Evolutionary conservation across 2,888 invertebrate species (phyloP).

Genomic region (Drosophila pegasa): DNA sequence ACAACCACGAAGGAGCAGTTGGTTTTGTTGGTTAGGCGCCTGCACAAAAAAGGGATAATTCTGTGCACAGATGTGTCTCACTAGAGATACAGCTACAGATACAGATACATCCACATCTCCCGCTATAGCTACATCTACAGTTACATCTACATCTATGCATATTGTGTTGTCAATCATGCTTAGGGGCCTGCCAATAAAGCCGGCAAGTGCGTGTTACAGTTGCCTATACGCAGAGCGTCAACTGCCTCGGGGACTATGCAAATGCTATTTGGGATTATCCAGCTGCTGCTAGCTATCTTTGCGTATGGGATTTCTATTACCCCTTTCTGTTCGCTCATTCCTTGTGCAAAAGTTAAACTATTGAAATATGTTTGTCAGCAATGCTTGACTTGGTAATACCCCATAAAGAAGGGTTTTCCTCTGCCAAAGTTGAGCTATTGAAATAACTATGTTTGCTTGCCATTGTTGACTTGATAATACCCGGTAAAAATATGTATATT

Average conservation of each 20-base stretch:
- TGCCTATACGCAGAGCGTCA: constrained; percentile 5
- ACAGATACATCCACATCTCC: constrained; percentile 31
- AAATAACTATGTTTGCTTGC: no score
- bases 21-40: neutral
- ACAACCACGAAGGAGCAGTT: neutral
- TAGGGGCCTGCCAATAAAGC: constrained; percentile 42
- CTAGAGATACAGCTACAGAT: constrained; percentile 16
- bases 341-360: constrained; percentile 25
- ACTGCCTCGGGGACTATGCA: constrained; percentile 56
- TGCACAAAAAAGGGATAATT: constrained; percentile 48
- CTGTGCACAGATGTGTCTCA: constrained; percentile 42
- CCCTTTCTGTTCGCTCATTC: neutral
- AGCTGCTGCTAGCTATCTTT: constrained; percentile 24
- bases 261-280: constrained; percentile 61
- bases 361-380: constrained; percentile 15
- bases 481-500: no score
- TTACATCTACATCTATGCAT: constrained; percentile 28
- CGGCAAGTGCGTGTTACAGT: constrained; percentile 31
- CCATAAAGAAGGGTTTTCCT: neutral
- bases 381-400: neutral
- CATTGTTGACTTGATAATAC: no score
- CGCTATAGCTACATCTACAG: constrained; percentile 16
- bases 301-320: constrained; percentile 6
- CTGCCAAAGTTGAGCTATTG: no score
- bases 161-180: constrained; percentile 71